phyloP scores from a whole-genome alignment of 2,888 invertebrate species.

The Nephrotoma flavescens region DNA sequence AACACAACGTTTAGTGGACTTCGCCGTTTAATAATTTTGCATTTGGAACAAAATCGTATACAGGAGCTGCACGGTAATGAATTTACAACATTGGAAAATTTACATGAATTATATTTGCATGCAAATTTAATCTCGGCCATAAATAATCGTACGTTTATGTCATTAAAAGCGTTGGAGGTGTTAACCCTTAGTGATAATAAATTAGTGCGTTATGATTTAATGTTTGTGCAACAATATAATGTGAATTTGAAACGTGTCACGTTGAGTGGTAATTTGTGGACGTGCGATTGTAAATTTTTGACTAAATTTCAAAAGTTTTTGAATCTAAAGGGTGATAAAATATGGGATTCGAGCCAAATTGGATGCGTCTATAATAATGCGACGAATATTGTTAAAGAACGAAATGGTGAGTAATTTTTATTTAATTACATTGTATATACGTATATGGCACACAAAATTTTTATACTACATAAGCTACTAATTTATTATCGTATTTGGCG shows the following conservation, averaged over 20 bases:
- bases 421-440: slow-evolving; percentile 46
- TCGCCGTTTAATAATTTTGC: slow-evolving; percentile 60
- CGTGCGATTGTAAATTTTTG: slow-evolving; percentile 77
- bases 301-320: slow-evolving; percentile 68
- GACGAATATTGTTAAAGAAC: slow-evolving; percentile 60
- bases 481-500: not conserved
- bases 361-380: slow-evolving; percentile 62
- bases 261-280: slow-evolving; percentile 75
- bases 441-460: slow-evolving; percentile 45
- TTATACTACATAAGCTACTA: slow-evolving; percentile 23
- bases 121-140: slow-evolving; percentile 70
- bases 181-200: slow-evolving; percentile 73
- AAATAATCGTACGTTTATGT: slow-evolving; percentile 71
- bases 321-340: slow-evolving; percentile 61
- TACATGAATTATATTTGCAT: slow-evolving; percentile 76
- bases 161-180: slow-evolving; percentile 67
- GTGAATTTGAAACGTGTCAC: slow-evolving; percentile 78
- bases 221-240: slow-evolving; percentile 31
- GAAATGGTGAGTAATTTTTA: slow-evolving; percentile 47
- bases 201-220: slow-evolving; percentile 36
- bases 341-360: slow-evolving; percentile 61
- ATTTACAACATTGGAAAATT: slow-evolving; percentile 62
- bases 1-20: slow-evolving; percentile 86
- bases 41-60: slow-evolving; percentile 77
- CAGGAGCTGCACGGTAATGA: slow-evolving; percentile 68